Base-by-base conservation (phyloP, 1,140 invertebrate genomes). In the Sycophaga agraensis region DNA sequence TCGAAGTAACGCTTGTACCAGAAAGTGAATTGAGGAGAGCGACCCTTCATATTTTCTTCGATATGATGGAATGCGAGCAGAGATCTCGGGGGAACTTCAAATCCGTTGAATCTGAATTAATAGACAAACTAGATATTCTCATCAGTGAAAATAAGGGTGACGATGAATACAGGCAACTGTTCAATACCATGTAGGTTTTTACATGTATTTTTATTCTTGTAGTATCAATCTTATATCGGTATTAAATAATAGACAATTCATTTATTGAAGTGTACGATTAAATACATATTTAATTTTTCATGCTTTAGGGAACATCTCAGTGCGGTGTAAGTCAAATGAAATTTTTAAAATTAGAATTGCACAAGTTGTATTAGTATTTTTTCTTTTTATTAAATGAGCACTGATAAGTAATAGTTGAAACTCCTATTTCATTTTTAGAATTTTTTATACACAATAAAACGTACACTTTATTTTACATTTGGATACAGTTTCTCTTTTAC, bases 41-140 rank as follows among this genome's bases (percentile, higher is more conserved):
- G 0, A 97, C 95, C 0, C 83, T 99, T 16, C 91, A 93, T 9
- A 95, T 98, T 26, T 94, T 98, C 70, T 98, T 97, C 72, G 94
- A 98, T 72, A 94, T 99, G 88, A 96, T 99, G 91, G 91, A 96
- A 65, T 93, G 90, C 72, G 96, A 98, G 73, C 89, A 94, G 60
- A 85, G 88, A 63, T 84, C 86, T 5, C 85, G 88, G 2, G 92
- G 92, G 8, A 90, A 91, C 69, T 96, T 96, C 70, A 88, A 91
- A 63, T 86, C 92, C 68, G 92, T 96, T 11, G 95, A 97, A 76
- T 92, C 90, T 16, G 93, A 96, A 67, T 77, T 98, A 4, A 96
- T 97, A 61, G 94, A 97, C 69, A 95, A 96, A 73, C 74, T 98
- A 63, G 95, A 97, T 79, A 90, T 93, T 69, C 81, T 96, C 2